Evolutionary conservation across 2,797 vertebrate genomes (phyloP), one percentile per base, ranked within the genome.

Genomic region (Picus viridis): DNA sequence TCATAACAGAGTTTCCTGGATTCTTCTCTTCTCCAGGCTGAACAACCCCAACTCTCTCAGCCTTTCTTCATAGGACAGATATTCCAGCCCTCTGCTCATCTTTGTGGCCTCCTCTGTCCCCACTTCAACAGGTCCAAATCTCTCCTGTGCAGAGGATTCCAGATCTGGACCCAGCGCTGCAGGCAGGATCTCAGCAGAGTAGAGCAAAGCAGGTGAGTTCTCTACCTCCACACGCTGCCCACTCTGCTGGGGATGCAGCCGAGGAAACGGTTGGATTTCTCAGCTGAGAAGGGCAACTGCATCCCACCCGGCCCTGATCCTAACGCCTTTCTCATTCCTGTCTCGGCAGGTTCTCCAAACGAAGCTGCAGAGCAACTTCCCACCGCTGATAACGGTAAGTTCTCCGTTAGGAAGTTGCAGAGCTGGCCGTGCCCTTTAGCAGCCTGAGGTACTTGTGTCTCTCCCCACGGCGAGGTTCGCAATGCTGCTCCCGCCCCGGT

Each of bases 251-350:
- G 27, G 54, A 16, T 30, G 54, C 54, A 56, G 54, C 54, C 54
- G 6, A 29, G 54, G 27, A 56, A 16, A 29, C 20, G 20, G 30
- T 24, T 67, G 20, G 15, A 10, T 10, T 17, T 32, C 43, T 47
- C 22, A 1, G 7, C 16, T 5, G 47, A 24, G 41, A 16, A 36
- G 41, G 34, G 24, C 11, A 16, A 3, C 39, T 5, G 16, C 57
- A 63, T 45, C 9, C 64, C 7, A 10, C 41, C 54, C 47, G 12
- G n/a, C 53, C 45, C 59, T 8, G 3, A 6, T 20, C 65, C 62
- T 5, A 3, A 7, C 1, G 16, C 19, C 34, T 41, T 27, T 23
- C 20, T 15, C 19, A 1, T 7, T 32, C n/a, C 13, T 3, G 1
- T 9, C 54, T 18, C 3, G 12, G 36, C 70, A 27, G 57, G 9